phyloP scores from a whole-genome alignment of 1,140 invertebrate species.

The Pinna nobilis region DNA sequence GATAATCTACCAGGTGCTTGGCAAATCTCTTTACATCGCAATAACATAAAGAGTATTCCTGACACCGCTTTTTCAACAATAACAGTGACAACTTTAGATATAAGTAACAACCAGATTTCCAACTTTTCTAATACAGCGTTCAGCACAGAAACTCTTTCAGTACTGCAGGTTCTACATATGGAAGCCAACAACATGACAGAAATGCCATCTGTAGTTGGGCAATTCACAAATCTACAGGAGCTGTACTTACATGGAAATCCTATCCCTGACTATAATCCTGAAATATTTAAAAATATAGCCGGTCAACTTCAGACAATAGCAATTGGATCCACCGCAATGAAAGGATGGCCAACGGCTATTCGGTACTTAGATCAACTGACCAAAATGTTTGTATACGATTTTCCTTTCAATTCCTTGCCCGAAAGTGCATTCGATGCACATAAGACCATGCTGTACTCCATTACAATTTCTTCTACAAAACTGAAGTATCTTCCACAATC shows the following conservation, averaged over 20 bases:
- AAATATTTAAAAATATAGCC: constrained; percentile 7
- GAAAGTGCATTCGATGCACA: background rate
- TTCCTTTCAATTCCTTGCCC: constrained; percentile 2
- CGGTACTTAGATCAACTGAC: background rate
- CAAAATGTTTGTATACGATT: constrained; percentile 4
- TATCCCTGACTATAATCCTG: constrained; percentile 3
- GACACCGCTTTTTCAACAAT: too few relatives aligned
- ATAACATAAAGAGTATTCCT: too few relatives aligned
- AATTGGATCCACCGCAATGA: constrained; percentile 16
- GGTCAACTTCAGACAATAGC: background rate
- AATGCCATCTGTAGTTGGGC: constrained; percentile 17
- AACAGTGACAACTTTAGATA: too few relatives aligned
- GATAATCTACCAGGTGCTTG: background rate
- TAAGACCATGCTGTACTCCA: background rate
- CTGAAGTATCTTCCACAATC: background rate
- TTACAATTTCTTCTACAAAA: constrained; percentile 7
- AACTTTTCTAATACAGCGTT: too few relatives aligned
- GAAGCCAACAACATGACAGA: constrained; percentile 11
- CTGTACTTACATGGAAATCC: constrained; percentile 25
- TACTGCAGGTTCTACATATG: constrained; percentile 16
- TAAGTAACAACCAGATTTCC: too few relatives aligned
- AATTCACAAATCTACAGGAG: constrained; percentile 4
- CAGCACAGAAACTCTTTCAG: too few relatives aligned
- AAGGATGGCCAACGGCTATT: constrained; percentile 2
- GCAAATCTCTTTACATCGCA: too few relatives aligned